A percentile compares a stretch with the other conserved stretches of the same genome.
Conservation (phyloP, 2,888 invertebrate genomes). For the Phortica magna region DNA sequence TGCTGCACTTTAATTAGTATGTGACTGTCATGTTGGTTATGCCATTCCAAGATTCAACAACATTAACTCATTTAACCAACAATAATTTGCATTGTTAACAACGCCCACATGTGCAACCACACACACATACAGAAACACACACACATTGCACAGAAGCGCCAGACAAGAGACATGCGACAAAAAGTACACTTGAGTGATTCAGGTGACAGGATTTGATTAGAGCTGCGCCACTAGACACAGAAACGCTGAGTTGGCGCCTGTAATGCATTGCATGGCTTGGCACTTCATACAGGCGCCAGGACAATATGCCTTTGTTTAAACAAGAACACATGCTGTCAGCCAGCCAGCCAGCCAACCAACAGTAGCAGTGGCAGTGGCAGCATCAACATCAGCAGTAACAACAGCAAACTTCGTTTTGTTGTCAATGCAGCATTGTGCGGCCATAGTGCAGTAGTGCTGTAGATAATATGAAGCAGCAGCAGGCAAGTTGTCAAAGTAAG, state of each 20-base stretch:
- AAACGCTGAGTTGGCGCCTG: background rate
- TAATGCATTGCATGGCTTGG: background rate
- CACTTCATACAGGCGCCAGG: slow-evolving; percentile 15
- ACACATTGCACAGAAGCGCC: background rate
- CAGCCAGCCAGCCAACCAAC: background rate
- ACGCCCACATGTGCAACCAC: slow-evolving; percentile 52
- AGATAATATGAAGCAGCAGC: background rate
- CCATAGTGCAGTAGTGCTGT: background rate
- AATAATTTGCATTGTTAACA: slow-evolving; percentile 65
- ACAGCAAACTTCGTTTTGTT: slow-evolving; percentile 13
- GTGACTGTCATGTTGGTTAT: background rate
- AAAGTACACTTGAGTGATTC: slow-evolving; percentile 20
- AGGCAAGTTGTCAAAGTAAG: background rate
- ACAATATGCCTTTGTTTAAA: slow-evolving; percentile 18
- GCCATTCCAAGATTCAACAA: slow-evolving; percentile 45
- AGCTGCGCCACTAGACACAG: background rate
- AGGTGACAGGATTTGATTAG: slow-evolving; percentile 24
- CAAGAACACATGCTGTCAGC: slow-evolving; percentile 4
- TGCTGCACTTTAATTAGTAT: background rate
- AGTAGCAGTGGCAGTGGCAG: no score
- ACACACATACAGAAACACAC: slow-evolving; percentile 1
- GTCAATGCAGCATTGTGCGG: background rate
- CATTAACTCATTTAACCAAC: slow-evolving; percentile 59
- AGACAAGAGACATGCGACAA: background rate
- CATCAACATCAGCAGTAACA: background rate